Percentiles rank a stretch among this genome's conserved stretches.
phyloP scores from a whole-genome alignment of 2,113 vertebrate genomes.

The Diadophis punctatus region DNA sequence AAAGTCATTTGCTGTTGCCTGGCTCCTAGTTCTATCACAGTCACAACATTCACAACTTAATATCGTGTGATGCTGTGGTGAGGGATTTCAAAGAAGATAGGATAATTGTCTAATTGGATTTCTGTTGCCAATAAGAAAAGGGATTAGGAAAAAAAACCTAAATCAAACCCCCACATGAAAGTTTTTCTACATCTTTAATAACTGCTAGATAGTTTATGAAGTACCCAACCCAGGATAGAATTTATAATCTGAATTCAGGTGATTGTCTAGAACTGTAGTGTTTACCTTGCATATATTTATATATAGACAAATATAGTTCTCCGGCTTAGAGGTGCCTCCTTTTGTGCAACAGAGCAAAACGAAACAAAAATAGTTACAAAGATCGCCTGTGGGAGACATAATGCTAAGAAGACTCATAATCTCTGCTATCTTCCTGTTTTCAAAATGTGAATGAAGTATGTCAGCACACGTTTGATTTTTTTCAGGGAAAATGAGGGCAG shows the following conservation, averaged over 20 bases:
- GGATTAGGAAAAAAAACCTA: not conserved
- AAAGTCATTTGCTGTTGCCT: not conserved
- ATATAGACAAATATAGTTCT: not conserved
- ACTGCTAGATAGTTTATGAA: conserved; percentile 15
- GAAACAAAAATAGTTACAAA: accelerated
- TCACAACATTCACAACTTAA: not conserved
- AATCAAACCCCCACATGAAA: conserved; percentile 18
- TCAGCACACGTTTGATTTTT: not conserved
- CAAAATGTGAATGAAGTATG: not conserved
- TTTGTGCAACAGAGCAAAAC: not conserved
- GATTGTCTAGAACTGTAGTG: not conserved
- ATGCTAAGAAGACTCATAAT: conserved; percentile 21
- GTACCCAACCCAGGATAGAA: not conserved
- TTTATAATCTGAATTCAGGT: not conserved
- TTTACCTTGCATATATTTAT: not conserved
- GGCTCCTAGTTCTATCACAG: not conserved
- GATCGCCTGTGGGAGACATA: accelerated
- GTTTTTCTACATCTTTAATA: conserved; percentile 36
- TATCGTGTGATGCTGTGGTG: not conserved
- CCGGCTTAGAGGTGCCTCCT: accelerated
- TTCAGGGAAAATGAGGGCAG: no score
- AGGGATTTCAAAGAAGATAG: conserved; percentile 23
- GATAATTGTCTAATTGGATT: conserved; percentile 51
- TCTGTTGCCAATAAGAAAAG: conserved; percentile 57
- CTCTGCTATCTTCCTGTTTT: conserved; percentile 28